A percentile compares a stretch with the other conserved stretches of the same genome.
These are phyloP conservation scores for Thalassophryne amazonica DNA, from an alignment of 2,797 vertebrate species.

Conservation along the genomic window DNA sequence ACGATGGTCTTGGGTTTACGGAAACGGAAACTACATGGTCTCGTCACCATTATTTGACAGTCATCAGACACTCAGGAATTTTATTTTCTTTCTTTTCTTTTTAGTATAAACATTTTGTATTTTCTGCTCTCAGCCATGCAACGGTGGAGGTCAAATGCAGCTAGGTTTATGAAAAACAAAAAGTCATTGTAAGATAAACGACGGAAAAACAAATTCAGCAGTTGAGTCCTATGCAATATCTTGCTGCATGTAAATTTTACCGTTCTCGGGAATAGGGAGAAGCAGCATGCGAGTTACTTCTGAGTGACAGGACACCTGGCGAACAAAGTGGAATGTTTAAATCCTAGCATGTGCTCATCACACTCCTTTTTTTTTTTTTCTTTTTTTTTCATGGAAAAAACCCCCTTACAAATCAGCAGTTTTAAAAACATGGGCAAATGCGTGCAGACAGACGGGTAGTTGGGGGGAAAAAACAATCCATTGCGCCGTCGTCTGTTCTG, in stretches of 20 bases:
- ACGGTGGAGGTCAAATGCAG: too few species aligned
- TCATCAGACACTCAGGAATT: slow-evolving; percentile 75
- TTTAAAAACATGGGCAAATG: too few species aligned
- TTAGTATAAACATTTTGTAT: slow-evolving; percentile 57
- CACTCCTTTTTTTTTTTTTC: slow-evolving; percentile 71
- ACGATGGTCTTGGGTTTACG: slow-evolving; percentile 16
- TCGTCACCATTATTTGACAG: slow-evolving; percentile 60
- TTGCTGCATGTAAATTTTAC: slow-evolving; percentile 69
- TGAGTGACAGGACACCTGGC: slow-evolving; percentile 60
- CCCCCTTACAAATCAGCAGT: too few species aligned
- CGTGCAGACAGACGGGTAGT: too few species aligned
- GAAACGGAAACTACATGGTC: slow-evolving; percentile 58
- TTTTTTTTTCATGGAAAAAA: too few species aligned
- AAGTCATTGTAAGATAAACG: slow-evolving; percentile 64
- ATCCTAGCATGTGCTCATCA: slow-evolving; percentile 70
- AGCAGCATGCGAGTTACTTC: slow-evolving; percentile 75
- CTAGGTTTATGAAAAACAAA: too few species aligned
- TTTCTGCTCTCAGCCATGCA: slow-evolving; percentile 59
- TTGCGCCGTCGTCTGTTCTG: slow-evolving; percentile 58
- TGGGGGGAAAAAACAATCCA: slow-evolving; percentile 78
- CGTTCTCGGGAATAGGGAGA: slow-evolving; percentile 75
- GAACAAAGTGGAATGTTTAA: slow-evolving; percentile 57
- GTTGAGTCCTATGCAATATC: slow-evolving; percentile 72
- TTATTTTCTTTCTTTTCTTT: too few species aligned
- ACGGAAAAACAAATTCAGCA: slow-evolving; percentile 45